These are phyloP conservation scores for Paedocypris micromegethes DNA, from an alignment of 2,797 vertebrate genomes.

Conservation along the genomic window DNA sequence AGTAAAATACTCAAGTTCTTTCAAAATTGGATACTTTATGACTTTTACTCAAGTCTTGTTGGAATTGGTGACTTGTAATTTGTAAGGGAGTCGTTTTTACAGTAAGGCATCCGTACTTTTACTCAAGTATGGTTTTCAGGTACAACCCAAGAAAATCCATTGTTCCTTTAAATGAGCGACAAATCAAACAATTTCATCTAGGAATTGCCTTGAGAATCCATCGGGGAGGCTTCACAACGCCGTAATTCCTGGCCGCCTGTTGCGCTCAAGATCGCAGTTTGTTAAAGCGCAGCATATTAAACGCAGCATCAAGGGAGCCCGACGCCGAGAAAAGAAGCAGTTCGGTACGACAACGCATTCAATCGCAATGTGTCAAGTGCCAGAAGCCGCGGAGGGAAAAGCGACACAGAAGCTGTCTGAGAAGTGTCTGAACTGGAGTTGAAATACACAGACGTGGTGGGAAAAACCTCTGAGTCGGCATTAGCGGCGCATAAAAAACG, in stretches of 20 bases:
- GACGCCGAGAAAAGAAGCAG: constrained; percentile 1
- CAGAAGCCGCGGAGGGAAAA: constrained; percentile 9
- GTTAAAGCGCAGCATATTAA: constrained; percentile 11
- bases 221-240: too few species aligned
- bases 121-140: too few species aligned
- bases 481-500: constrained; percentile 11
- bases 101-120: too few species aligned
- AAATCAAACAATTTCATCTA: too few species aligned
- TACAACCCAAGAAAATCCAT: too few species aligned
- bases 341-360: neutral
- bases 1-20: too few species aligned
- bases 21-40: too few species aligned
- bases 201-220: too few species aligned
- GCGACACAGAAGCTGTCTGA: constrained; percentile 11
- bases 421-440: constrained; percentile 2
- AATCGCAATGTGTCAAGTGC: neutral
- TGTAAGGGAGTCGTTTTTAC: too few species aligned
- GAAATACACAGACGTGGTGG: constrained; percentile 6
- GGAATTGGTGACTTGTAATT: too few species aligned
- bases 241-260: neutral
- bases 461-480: constrained; percentile 5
- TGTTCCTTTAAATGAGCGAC: too few species aligned
- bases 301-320: neutral
- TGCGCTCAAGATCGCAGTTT: constrained; percentile 6
- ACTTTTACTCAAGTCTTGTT: too few species aligned